phyloP scores from a whole-genome alignment of 2,113 vertebrate species.

The Trochalopteron elliotii region DNA sequence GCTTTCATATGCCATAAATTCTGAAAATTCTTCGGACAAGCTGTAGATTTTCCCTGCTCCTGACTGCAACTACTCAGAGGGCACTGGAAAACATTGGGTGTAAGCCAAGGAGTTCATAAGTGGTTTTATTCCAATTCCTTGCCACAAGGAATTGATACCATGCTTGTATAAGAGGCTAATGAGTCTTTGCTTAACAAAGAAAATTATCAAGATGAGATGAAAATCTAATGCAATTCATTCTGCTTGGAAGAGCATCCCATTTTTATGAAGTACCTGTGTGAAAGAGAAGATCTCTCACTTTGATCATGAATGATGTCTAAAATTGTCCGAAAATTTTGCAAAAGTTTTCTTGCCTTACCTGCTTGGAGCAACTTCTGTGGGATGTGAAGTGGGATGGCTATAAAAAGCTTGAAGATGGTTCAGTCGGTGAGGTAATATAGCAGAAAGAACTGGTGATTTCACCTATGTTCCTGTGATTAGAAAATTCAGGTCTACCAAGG shows the following conservation, averaged over 20 bases:
- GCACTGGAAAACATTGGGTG: background rate
- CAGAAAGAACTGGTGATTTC: background rate
- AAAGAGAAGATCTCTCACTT: background rate
- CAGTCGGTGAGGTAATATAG: background rate
- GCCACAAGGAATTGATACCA: background rate
- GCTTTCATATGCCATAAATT: conserved; percentile 36
- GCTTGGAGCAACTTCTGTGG: background rate
- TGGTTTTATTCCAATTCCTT: conserved; percentile 25
- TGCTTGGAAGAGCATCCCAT: background rate
- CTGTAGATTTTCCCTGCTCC: background rate
- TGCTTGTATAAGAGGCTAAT: background rate
- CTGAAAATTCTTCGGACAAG: background rate
- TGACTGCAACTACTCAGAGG: background rate
- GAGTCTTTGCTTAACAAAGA: conserved; percentile 40
- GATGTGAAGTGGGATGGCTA: background rate
- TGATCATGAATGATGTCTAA: background rate
- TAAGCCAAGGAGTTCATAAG: background rate
- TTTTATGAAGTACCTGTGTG: background rate
- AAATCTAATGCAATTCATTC: conserved; percentile 33
- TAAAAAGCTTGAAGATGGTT: background rate
- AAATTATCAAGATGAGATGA: conserved; percentile 29
- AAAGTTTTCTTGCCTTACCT: background rate
- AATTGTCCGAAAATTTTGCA: background rate
- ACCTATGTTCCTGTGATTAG: background rate
- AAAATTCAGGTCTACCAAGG: background rate